phyloP scores from a whole-genome alignment of 2,797 vertebrate genomes.

The Sebastes glaucus region DNA sequence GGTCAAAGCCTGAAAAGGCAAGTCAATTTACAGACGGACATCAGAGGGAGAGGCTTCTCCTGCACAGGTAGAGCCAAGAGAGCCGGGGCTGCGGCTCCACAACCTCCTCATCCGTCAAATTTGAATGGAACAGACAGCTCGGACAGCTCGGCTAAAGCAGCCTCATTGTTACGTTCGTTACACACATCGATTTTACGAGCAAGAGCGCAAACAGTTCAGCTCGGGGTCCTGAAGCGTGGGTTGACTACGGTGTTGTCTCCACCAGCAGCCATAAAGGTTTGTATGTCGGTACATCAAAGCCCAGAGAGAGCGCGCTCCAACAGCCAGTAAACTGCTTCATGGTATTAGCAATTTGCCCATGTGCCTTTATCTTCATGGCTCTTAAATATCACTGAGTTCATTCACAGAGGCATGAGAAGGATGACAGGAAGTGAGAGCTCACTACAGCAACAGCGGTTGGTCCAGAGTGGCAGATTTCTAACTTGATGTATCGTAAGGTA shows the following conservation, averaged over 20 bases:
- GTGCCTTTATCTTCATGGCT: conserved; percentile 75
- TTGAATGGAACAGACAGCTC: conserved; percentile 74
- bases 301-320: conserved; percentile 83
- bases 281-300: conserved; percentile 90
- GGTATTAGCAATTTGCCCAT: conserved; percentile 72
- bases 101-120: conserved; percentile 70
- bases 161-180: conserved; percentile 67
- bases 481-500: conserved; percentile 49
- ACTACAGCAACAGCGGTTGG: conserved; percentile 26
- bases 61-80: conserved; percentile 70
- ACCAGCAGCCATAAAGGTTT: conserved; percentile 87
- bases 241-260: conserved; percentile 81
- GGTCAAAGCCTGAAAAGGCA: conserved; percentile 85
- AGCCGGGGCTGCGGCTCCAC: conserved; percentile 39
- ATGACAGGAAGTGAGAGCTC: conserved; percentile 42
- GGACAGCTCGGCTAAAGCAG: conserved; percentile 59
- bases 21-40: conserved; percentile 84
- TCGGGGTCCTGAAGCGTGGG: conserved; percentile 30
- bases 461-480: conserved; percentile 31
- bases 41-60: conserved; percentile 73
- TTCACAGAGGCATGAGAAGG: conserved; percentile 59
- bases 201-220: conserved; percentile 59
- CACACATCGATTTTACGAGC: conserved; percentile 70
- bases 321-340: conserved; percentile 85
- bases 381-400: conserved; percentile 64